These are phyloP conservation scores for Cyrtonyx montezumae DNA, from an alignment of 2,113 vertebrate species.

Conservation along the genomic window DNA sequence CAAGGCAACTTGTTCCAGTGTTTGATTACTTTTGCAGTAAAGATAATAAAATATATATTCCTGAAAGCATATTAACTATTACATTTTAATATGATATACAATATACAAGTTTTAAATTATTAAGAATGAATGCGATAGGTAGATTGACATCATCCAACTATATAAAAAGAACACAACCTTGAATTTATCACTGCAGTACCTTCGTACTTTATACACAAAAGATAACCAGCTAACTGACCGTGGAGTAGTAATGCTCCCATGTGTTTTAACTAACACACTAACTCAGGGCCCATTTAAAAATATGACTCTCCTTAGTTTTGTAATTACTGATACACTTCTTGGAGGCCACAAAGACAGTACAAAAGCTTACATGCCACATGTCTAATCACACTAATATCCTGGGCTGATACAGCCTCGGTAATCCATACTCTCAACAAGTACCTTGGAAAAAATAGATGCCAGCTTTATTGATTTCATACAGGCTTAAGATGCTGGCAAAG, in stretches of 20 bases:
- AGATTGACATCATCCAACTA: not conserved
- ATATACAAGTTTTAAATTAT: not conserved
- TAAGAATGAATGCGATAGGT: not conserved
- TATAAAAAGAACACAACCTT: not conserved
- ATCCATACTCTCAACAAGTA: not conserved
- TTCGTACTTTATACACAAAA: not conserved
- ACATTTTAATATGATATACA: not conserved
- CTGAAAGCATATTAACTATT: not conserved
- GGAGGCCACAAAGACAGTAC: not conserved
- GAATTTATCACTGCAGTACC: not conserved
- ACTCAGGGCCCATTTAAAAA: not conserved
- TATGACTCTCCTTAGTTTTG: not conserved
- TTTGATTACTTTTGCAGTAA: not conserved
- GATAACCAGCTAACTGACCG: not conserved
- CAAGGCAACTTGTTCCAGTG: not conserved
- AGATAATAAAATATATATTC: not conserved
- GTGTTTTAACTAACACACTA: not conserved
- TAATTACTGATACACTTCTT: not conserved
- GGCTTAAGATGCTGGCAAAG: not conserved
- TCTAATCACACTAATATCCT: not conserved
- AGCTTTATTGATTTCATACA: not conserved
- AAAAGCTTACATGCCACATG: not conserved
- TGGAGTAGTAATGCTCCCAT: not conserved
- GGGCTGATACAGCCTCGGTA: not conserved
- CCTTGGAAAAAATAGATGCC: not conserved